phyloP scores from a whole-genome alignment of 1,140 invertebrate genomes.

The Drosophila nebulosa region DNA sequence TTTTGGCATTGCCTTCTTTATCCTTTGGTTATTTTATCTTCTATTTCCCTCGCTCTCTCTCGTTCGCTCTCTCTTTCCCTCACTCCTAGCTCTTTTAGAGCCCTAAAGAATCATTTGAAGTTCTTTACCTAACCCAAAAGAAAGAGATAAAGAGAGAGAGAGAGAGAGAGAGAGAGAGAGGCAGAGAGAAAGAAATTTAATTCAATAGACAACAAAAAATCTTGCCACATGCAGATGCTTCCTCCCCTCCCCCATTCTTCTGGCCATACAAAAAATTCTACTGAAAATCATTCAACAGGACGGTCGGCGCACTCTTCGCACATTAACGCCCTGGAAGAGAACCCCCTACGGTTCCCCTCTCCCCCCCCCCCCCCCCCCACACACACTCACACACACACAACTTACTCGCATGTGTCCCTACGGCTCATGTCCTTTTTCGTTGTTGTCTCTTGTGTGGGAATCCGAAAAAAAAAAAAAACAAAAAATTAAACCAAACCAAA shows the following conservation, averaged over 20 bases:
- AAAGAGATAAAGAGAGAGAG: not conserved
- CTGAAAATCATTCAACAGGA: constrained; percentile 67
- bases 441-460: constrained; percentile 47
- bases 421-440: constrained; percentile 41
- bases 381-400: too few relatives aligned
- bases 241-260: too few relatives aligned
- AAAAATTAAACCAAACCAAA: not conserved
- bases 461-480: constrained; percentile 1
- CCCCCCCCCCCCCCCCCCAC: too few relatives aligned
- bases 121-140: not conserved
- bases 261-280: constrained; percentile 36
- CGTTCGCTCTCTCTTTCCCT: not conserved
- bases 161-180: too few relatives aligned
- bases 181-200: not conserved
- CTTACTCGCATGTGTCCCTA: not conserved
- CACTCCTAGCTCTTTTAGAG: not conserved
- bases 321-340: constrained; percentile 61
- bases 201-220: constrained; percentile 18
- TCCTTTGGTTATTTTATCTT: constrained; percentile 3
- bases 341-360: not conserved
- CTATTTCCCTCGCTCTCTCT: not conserved
- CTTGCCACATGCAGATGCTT: constrained; percentile 10
- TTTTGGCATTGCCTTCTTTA: constrained; percentile 22
- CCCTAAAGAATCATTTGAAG: not conserved
- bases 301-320: constrained; percentile 58